Evolutionary conservation across 2,888 invertebrate genomes (phyloP).

Genomic region (Caenorhabditis plicata): DNA sequence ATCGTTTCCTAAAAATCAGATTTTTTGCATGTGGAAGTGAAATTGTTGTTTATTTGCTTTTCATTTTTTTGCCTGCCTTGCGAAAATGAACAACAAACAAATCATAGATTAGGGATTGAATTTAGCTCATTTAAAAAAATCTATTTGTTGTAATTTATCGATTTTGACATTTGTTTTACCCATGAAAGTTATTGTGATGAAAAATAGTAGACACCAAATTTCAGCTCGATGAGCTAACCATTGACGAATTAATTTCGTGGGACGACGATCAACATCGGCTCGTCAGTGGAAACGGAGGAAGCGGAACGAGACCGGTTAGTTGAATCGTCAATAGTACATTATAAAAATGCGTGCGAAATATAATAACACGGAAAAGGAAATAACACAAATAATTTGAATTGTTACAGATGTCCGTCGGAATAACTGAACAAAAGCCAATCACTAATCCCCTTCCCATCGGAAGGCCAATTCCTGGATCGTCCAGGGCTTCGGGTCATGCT

Average conservation of each 20-base stretch:
- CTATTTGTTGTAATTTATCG: not conserved
- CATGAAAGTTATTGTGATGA: not conserved
- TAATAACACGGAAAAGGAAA: not conserved
- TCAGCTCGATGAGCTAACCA: conserved; percentile 62
- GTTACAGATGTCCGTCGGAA: conserved; percentile 2
- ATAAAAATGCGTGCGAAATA: not conserved
- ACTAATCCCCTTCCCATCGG: conserved; percentile 43
- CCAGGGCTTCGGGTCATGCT: conserved; percentile 48
- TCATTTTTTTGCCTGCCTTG: no score
- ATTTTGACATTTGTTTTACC: not conserved
- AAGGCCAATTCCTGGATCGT: conserved; percentile 43
- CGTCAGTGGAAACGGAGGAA: no score
- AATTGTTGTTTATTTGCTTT: no score
- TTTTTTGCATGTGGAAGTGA: no score
- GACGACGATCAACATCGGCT: conserved; percentile 57
- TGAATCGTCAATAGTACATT: not conserved
- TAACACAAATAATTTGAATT: not conserved
- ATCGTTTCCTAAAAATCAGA: no score
- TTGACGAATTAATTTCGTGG: conserved; percentile 65
- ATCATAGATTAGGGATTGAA: no score
- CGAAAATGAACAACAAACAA: no score
- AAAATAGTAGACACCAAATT: conserved; percentile 3
- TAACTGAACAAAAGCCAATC: not conserved
- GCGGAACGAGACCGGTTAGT: conserved; percentile 27
- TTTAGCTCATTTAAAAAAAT: not conserved